These are phyloP conservation scores for Pammene fasciana DNA, from an alignment of 2,888 invertebrate species.

Conservation along the genomic window DNA sequence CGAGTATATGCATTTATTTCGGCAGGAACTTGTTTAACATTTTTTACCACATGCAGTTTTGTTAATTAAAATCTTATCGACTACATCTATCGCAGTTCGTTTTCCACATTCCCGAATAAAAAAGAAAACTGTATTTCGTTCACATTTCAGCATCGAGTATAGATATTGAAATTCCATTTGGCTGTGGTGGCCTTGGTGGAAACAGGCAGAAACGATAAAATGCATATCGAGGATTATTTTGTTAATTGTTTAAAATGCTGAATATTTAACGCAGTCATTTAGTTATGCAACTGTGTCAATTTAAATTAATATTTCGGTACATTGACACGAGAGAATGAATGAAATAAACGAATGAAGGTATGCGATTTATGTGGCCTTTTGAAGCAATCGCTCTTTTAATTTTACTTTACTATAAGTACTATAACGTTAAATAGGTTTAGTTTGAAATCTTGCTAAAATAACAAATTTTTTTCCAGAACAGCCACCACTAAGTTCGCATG, in stretches of 20 bases:
- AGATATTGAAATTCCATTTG: conserved; percentile 25
- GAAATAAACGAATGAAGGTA: background rate
- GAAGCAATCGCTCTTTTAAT: background rate
- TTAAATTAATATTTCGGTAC: background rate
- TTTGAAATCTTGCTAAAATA: conserved; percentile 51
- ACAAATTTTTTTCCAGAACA: conserved; percentile 61
- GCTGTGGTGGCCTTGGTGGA: background rate
- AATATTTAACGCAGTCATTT: background rate
- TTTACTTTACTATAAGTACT: background rate
- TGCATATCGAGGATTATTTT: background rate
- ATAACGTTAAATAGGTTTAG: conserved; percentile 21
- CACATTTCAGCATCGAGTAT: conserved; percentile 6
- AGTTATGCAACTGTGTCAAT: background rate
- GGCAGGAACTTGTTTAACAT: background rate
- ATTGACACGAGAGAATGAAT: background rate
- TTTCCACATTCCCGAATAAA: background rate
- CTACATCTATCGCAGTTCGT: conserved; percentile 1
- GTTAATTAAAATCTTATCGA: conserved; percentile 1
- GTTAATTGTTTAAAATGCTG: background rate
- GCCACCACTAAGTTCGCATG: conserved; percentile 52
- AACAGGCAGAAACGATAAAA: background rate
- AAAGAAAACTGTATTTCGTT: background rate
- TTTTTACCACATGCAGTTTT: background rate
- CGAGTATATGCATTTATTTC: no score
- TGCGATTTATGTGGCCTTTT: background rate